Conservation (phyloP, 2,797 vertebrate species). For the Cynopterus sphinx region DNA sequence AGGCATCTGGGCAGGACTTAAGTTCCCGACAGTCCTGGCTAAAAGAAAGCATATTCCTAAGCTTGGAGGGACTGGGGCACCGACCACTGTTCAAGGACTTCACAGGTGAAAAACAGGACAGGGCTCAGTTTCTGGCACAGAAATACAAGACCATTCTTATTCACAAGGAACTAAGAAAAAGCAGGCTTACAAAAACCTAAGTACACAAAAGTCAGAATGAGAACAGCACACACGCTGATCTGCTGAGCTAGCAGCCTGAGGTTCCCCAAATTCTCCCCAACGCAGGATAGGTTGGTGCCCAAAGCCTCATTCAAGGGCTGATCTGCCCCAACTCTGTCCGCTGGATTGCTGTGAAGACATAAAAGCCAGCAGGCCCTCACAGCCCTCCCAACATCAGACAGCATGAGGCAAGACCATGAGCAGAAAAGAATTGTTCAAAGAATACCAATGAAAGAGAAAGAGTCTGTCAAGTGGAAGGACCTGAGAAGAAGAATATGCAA, state of each 20-base stretch:
- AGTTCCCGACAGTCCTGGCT: not conserved
- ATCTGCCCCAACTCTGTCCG: not conserved
- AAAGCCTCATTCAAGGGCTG: conserved; percentile 34
- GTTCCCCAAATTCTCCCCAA: conserved; percentile 44
- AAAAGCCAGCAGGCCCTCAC: not conserved
- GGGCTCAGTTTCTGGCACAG: not conserved
- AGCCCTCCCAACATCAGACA: not conserved
- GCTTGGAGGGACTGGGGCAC: not conserved
- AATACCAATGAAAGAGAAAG: not conserved
- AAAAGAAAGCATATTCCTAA: not conserved
- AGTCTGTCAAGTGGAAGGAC: not conserved
- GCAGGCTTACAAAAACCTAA: conserved; percentile 3
- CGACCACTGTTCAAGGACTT: not conserved
- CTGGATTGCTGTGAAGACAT: not conserved
- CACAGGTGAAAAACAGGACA: conserved; percentile 2
- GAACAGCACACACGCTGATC: conserved; percentile 15
- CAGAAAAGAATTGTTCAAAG: not conserved
- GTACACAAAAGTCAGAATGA: conserved; percentile 22
- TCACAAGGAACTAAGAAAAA: conserved; percentile 38
- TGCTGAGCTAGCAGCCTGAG: conserved; percentile 36
- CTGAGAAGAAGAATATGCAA: not conserved
- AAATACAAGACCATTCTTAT: conserved; percentile 30
- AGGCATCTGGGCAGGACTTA: not conserved
- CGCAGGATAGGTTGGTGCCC: not conserved
- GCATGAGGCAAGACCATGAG: not conserved